Conservation (phyloP, 2,888 invertebrate species). For the Ethmia dodecea region DNA sequence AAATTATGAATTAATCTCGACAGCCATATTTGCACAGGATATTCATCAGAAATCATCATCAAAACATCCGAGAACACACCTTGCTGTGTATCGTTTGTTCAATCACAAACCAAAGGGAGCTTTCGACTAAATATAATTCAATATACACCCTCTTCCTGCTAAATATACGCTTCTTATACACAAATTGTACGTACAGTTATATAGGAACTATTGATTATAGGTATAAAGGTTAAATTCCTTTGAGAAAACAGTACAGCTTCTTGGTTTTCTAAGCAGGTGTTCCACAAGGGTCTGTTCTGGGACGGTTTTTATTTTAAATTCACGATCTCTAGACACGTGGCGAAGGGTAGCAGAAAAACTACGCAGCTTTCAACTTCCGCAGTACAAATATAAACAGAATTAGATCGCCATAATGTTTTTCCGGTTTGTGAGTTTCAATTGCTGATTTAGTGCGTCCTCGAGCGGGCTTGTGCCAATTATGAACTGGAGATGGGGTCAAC, state of each 20-base stretch:
- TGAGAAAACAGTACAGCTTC: conserved; percentile 16
- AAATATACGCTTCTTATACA: conserved; percentile 56
- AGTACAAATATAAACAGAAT: conserved; percentile 69
- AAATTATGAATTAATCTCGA: too few species aligned
- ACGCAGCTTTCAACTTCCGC: conserved; percentile 67
- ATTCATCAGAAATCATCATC: conserved; percentile 18
- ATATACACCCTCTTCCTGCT: conserved; percentile 76
- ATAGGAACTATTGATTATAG: conserved; percentile 26
- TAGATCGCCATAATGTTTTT: conserved; percentile 72
- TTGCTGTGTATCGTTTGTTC: conserved; percentile 69
- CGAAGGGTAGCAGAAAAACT: conserved; percentile 68
- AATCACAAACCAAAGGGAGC: conserved; percentile 64
- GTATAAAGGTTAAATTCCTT: conserved; percentile 32
- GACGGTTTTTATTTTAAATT: conserved; percentile 68
- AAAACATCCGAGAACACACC: conserved; percentile 61
- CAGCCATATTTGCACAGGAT: too few species aligned
- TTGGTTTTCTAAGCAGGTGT: conserved; percentile 59
- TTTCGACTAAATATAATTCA: conserved; percentile 73
- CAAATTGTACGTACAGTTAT: conserved; percentile 26
- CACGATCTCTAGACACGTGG: conserved; percentile 69
- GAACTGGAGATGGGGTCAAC: not conserved
- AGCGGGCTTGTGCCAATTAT: conserved; percentile 59
- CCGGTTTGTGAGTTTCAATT: conserved; percentile 63
- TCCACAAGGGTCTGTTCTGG: conserved; percentile 58
- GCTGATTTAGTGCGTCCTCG: conserved; percentile 44